Evolutionary conservation across 2,888 invertebrate genomes (phyloP).

Genomic region (Yponomeuta cagnagella): DNA sequence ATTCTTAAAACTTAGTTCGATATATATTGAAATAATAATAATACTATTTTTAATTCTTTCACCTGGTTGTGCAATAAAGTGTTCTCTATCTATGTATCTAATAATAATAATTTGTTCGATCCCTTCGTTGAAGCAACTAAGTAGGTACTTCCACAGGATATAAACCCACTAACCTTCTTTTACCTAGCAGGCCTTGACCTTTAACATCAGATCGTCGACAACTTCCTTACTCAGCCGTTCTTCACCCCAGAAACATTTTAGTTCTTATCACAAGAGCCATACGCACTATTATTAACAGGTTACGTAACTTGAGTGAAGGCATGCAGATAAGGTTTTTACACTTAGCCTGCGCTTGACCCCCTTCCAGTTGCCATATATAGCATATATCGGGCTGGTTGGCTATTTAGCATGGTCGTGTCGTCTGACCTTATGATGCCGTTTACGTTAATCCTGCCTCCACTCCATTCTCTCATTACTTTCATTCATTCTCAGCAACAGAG

Average conservation of each 20-base stretch:
- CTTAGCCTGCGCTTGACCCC: constrained; percentile 1
- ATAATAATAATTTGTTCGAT: too few species aligned
- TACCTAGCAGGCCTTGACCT: neutral
- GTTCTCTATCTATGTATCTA: too few species aligned
- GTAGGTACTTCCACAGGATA: too few species aligned
- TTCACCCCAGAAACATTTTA: neutral
- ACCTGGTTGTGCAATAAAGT: too few species aligned
- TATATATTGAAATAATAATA: too few species aligned
- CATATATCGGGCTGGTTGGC: constrained; percentile 9
- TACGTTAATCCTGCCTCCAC: neutral
- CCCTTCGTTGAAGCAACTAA: too few species aligned
- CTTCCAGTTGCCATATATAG: constrained; percentile 17
- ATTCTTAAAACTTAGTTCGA: too few species aligned
- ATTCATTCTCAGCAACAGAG: too few species aligned
- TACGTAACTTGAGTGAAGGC: neutral
- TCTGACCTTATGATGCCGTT: neutral
- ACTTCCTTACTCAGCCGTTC: neutral
- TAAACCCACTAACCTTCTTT: neutral
- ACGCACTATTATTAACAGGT: neutral
- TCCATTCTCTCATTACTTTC: too few species aligned
- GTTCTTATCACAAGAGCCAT: neutral
- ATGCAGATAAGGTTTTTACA: neutral
- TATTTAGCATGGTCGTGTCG: neutral
- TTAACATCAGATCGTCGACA: neutral
- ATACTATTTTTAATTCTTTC: too few species aligned